Conservation (phyloP, 2,113 vertebrate genomes). For the Pycnonotus jocosus region DNA sequence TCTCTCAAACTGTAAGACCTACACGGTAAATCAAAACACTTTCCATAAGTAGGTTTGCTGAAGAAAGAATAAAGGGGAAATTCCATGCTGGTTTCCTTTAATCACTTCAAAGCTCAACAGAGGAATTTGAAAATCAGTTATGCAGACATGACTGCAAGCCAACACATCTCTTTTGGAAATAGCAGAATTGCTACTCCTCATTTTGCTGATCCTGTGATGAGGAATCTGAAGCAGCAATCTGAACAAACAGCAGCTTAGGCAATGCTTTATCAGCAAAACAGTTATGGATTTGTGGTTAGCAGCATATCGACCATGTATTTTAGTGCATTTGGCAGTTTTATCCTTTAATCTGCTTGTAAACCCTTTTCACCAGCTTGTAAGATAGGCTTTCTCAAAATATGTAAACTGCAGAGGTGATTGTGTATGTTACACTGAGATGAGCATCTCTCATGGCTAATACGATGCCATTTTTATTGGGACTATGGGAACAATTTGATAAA, state of each 20-base stretch:
- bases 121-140: neutral
- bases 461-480: neutral
- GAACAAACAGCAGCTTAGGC: neutral
- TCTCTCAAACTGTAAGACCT: neutral
- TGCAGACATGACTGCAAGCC: neutral
- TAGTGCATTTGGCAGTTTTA: neutral
- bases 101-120: neutral
- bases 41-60: neutral
- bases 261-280: constrained; percentile 34
- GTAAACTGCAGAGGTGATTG: neutral
- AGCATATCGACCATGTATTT: neutral
- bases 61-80: neutral
- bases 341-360: constrained; percentile 52
- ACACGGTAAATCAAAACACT: neutral
- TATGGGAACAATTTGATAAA: neutral
- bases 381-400: neutral
- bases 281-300: constrained; percentile 42
- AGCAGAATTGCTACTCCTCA: neutral
- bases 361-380: neutral
- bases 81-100: neutral
- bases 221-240: neutral
- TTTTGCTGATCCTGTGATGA: neutral
- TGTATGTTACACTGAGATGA: neutral
- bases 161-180: neutral
- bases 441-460: neutral